These are phyloP conservation scores for Podarcis muralis DNA, from an alignment of 2,113 vertebrate genomes.

Conservation along the genomic window DNA sequence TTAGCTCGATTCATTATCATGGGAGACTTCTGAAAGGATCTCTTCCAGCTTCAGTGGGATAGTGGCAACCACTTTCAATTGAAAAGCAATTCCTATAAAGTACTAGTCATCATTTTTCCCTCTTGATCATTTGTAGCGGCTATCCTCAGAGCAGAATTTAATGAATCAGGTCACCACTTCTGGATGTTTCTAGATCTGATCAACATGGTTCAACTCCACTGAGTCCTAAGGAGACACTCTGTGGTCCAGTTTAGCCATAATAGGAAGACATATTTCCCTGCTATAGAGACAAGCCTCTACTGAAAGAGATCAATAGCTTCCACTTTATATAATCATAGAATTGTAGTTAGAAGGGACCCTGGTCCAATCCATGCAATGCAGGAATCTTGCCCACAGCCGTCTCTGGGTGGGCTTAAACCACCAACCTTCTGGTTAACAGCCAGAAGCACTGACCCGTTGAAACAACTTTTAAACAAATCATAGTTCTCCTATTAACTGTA, in stretches of 20 bases:
- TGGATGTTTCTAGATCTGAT: neutral
- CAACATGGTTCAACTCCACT: neutral
- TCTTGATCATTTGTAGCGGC: neutral
- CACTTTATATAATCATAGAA: too few relatives aligned
- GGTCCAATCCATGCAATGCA: too few relatives aligned
- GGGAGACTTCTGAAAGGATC: neutral
- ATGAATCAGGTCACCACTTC: neutral
- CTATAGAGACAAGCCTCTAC: neutral
- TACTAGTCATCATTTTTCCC: neutral
- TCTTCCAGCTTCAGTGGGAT: slow-evolving; percentile 16
- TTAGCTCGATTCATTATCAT: slow-evolving; percentile 8
- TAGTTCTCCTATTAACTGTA: too few relatives aligned
- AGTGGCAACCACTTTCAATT: neutral
- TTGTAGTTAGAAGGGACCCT: too few relatives aligned
- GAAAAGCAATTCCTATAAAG: neutral
- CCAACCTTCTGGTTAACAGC: too few relatives aligned
- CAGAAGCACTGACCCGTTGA: too few relatives aligned
- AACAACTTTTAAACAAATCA: too few relatives aligned
- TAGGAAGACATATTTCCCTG: neutral
- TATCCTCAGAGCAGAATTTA: neutral
- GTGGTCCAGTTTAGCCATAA: neutral
- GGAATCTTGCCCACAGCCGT: too few relatives aligned
- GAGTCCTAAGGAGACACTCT: neutral
- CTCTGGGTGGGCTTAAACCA: too few relatives aligned
- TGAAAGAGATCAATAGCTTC: too few relatives aligned